phyloP scores from a whole-genome alignment of 2,888 invertebrate genomes.

The Cheilosia soror region DNA sequence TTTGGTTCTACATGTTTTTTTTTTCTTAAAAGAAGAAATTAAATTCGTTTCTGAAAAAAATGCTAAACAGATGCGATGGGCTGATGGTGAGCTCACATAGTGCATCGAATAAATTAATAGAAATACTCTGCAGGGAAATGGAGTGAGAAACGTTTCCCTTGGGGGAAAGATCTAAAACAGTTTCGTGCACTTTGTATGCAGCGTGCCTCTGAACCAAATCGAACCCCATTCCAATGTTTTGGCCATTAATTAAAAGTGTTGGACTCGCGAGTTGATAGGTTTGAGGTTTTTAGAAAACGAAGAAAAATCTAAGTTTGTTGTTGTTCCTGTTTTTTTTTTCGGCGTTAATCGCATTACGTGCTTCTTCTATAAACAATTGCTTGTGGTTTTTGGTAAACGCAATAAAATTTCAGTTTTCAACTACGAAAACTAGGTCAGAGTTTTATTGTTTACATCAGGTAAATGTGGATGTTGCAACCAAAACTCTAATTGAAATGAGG shows the following conservation, averaged over 20 bases:
- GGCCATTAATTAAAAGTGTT: slow-evolving; percentile 56
- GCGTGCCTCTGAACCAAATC: slow-evolving; percentile 19
- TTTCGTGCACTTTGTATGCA: slow-evolving; percentile 20
- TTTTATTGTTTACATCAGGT: slow-evolving; percentile 14
- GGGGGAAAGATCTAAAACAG: slow-evolving; percentile 26
- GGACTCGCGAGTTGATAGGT: slow-evolving; percentile 14
- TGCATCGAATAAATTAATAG: slow-evolving; percentile 50
- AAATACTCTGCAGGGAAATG: slow-evolving; percentile 17
- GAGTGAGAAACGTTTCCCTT: neutral
- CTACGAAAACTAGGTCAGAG: slow-evolving; percentile 20
- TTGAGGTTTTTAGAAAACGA: slow-evolving; percentile 10
- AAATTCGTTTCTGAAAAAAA: slow-evolving; percentile 28
- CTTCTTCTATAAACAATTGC: slow-evolving; percentile 31
- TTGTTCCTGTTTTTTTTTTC: slow-evolving; percentile 3
- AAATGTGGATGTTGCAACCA: slow-evolving; percentile 16
- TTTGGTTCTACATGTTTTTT: neutral
- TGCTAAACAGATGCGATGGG: slow-evolving; percentile 48
- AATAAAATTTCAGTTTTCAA: slow-evolving; percentile 4
- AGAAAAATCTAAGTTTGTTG: neutral
- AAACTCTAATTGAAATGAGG: neutral
- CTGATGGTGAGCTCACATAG: slow-evolving; percentile 9
- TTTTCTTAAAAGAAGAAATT: slow-evolving; percentile 22
- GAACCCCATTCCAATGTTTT: slow-evolving; percentile 36
- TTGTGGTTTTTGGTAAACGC: slow-evolving; percentile 12
- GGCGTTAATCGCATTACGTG: neutral